A percentile compares a stretch with the other conserved stretches of the same genome.
Evolutionary conservation across 2,113 vertebrate genomes (phyloP).

Genomic region (Aythya baeri): DNA sequence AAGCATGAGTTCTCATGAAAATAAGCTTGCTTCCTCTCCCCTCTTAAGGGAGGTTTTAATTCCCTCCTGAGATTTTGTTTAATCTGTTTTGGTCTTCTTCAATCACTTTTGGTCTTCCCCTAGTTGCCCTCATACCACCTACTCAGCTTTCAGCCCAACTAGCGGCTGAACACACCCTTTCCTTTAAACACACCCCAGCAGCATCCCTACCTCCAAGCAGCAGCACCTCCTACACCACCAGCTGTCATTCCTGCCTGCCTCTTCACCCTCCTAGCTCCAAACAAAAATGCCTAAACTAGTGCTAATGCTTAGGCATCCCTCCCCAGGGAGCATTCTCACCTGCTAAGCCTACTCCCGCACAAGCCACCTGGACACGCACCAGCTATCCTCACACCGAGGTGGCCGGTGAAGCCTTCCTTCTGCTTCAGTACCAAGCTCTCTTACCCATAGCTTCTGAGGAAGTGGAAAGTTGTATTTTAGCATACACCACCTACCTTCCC

Average conservation of each 20-base stretch:
- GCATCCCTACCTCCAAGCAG: neutral
- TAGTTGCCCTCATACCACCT: neutral
- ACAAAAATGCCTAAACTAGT: neutral
- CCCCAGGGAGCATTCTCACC: neutral
- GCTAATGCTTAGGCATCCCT: fast-evolving
- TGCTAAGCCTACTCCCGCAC: neutral
- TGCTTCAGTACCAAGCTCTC: fast-evolving
- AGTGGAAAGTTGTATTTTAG: neutral
- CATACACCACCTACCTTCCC: neutral
- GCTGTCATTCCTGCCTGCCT: neutral
- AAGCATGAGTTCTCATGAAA: neutral
- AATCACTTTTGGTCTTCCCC: neutral
- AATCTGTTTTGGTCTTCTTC: neutral
- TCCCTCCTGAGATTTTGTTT: neutral
- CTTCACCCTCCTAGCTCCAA: neutral
- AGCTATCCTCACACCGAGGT: neutral
- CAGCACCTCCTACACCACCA: neutral
- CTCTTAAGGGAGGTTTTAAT: neutral
- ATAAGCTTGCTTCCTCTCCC: neutral
- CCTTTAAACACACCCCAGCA: neutral
- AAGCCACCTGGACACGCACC: fast-evolving
- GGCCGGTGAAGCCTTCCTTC: neutral
- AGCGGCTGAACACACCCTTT: neutral
- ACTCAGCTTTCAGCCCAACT: neutral
- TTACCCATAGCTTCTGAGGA: neutral